A percentile compares a stretch with the other conserved stretches of the same genome.
These are phyloP conservation scores for Salpingus planirostris DNA, from an alignment of 2,888 invertebrate species.

Conservation along the genomic window DNA sequence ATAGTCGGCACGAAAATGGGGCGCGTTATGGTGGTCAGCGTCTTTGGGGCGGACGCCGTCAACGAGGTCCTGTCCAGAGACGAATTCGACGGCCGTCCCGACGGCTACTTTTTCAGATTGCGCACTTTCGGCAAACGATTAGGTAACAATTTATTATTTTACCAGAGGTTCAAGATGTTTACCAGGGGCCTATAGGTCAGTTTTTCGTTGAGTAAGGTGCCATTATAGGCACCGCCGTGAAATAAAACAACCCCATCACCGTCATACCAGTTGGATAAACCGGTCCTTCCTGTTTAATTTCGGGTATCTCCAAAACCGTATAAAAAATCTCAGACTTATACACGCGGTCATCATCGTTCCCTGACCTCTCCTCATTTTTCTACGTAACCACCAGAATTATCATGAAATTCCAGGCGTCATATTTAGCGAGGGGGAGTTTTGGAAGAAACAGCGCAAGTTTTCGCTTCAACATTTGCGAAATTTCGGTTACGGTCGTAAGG, in stretches of 20 bases:
- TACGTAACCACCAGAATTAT: too few relatives aligned
- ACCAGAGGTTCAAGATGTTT: constrained; percentile 17
- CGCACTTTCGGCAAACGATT: constrained; percentile 57
- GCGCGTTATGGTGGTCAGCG: constrained; percentile 50
- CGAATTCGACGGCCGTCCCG: constrained; percentile 62
- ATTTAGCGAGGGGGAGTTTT: constrained; percentile 57
- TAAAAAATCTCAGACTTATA: too few relatives aligned
- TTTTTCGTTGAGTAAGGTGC: constrained; percentile 12
- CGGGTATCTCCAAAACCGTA: too few relatives aligned
- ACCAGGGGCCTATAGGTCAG: constrained; percentile 21
- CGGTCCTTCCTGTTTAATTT: constrained; percentile 11
- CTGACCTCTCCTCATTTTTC: too few relatives aligned
- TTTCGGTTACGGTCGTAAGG: constrained; percentile 53
- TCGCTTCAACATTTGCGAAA: constrained; percentile 54
- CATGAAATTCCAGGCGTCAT: constrained; percentile 55
- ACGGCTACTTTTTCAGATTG: constrained; percentile 59
- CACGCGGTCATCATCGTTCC: too few relatives aligned
- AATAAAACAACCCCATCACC: too few relatives aligned
- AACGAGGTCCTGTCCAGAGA: constrained; percentile 52
- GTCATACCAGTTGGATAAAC: too few relatives aligned
- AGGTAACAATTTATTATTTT: too few relatives aligned
- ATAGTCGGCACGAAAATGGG: constrained; percentile 60
- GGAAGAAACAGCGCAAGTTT: constrained; percentile 59
- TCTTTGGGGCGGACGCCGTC: constrained; percentile 53
- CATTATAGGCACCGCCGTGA: constrained; percentile 8